Conservation (phyloP, 2,888 invertebrate species). For the Aphodius sticticus region DNA sequence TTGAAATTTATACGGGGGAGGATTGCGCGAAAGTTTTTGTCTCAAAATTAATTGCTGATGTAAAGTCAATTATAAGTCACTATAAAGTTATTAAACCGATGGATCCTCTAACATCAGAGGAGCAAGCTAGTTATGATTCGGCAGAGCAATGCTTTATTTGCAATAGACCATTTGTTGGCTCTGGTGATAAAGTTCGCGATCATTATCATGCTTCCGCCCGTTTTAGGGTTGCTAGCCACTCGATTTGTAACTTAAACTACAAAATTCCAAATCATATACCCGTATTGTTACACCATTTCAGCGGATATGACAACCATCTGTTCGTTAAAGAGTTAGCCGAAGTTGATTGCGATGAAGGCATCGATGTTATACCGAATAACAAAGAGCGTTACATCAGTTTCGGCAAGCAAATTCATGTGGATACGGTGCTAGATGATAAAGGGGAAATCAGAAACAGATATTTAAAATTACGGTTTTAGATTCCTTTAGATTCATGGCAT, state of each 20-base stretch:
- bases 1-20: constrained; percentile 24
- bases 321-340: constrained; percentile 47
- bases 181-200: background rate
- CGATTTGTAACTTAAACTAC: constrained; percentile 44
- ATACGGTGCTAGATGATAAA: constrained; percentile 33
- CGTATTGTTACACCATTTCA: background rate
- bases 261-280: constrained; percentile 40
- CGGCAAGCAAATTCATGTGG: too few species aligned
- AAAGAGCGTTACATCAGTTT: too few species aligned
- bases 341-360: constrained; percentile 39
- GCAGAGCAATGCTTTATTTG: constrained; percentile 9
- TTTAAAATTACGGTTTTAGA: constrained; percentile 41
- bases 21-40: constrained; percentile 27
- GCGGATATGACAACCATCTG: constrained; percentile 40
- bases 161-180: too few species aligned
- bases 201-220: constrained; percentile 41
- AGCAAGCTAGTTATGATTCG: constrained; percentile 14
- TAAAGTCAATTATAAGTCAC: constrained; percentile 22
- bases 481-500: constrained; percentile 36
- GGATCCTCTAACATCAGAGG: too few species aligned
- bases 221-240: constrained; percentile 46
- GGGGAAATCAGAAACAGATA: background rate
- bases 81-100: constrained; percentile 22
- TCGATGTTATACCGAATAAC: constrained; percentile 5
- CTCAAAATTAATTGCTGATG: constrained; percentile 20